Percentiles rank a stretch among this genome's conserved stretches.
Conservation (phyloP, 1,140 invertebrate genomes). For the Diorhabda elongata region DNA sequence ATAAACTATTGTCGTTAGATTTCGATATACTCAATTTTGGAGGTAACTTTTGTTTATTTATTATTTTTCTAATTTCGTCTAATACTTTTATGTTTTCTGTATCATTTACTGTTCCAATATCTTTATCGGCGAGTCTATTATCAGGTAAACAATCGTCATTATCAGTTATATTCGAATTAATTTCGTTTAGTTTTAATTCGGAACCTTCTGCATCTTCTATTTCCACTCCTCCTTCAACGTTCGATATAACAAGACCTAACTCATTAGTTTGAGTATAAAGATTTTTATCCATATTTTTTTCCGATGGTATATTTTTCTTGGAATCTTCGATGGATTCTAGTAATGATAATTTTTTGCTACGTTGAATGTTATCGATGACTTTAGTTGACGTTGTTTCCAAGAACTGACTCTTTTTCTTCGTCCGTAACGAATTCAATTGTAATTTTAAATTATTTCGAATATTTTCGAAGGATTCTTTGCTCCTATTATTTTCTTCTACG, state of each 20-base stretch:
- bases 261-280: slow-evolving; percentile 16
- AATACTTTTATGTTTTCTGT: slow-evolving; percentile 19
- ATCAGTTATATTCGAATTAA: not conserved
- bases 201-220: not conserved
- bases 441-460: slow-evolving; percentile 32
- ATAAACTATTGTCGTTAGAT: no score
- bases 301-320: not conserved
- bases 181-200: slow-evolving; percentile 4
- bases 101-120: not conserved
- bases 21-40: not conserved
- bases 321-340: not conserved
- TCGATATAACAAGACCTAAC: slow-evolving; percentile 11
- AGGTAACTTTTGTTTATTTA: slow-evolving; percentile 22
- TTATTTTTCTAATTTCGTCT: slow-evolving; percentile 31
- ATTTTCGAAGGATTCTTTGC: slow-evolving; percentile 24
- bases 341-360: slow-evolving; percentile 4
- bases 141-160: not conserved
- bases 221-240: slow-evolving; percentile 15
- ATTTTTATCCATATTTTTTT: not conserved
- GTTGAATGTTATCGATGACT: not conserved
- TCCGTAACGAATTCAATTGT: slow-evolving; percentile 32
- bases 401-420: slow-evolving; percentile 29
- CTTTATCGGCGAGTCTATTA: not conserved
- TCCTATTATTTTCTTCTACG: slow-evolving; percentile 3
- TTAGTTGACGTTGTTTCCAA: slow-evolving; percentile 14